These are phyloP conservation scores for Rhinolophus ferrumequinum DNA, from an alignment of 2,113 vertebrate species.

Conservation along the genomic window DNA sequence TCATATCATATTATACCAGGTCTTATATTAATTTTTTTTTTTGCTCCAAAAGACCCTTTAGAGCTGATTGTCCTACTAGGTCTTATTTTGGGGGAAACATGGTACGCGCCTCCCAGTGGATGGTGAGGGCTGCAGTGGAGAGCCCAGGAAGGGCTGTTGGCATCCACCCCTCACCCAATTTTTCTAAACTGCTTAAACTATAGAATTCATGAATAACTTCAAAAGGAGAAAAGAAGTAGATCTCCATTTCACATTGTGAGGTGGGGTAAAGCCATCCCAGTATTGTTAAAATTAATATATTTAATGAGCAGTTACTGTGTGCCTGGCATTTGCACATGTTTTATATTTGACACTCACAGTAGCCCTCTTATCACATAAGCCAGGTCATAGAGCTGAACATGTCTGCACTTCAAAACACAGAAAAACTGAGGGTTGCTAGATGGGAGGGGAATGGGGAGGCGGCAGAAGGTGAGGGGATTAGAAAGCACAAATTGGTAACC, in stretches of 20 bases:
- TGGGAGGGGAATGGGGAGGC: too few species aligned
- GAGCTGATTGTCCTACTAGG: too few species aligned
- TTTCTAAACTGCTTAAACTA: neutral
- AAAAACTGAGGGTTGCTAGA: too few species aligned
- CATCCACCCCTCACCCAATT: neutral
- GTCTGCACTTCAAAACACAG: neutral
- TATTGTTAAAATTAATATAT: neutral
- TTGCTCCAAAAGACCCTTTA: too few species aligned
- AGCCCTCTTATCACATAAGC: neutral
- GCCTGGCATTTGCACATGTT: neutral
- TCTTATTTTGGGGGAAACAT: neutral
- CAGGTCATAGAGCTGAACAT: neutral
- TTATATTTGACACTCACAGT: neutral
- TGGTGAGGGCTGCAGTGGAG: accelerated
- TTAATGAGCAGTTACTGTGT: neutral
- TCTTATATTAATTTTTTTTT: too few species aligned
- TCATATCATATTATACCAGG: too few species aligned
- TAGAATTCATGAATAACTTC: neutral
- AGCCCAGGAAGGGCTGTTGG: neutral
- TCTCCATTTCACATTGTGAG: neutral
- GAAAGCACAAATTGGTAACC: too few species aligned
- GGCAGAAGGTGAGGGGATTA: too few species aligned
- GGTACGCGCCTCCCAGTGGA: neutral
- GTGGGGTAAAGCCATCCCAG: neutral
- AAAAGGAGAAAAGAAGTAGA: neutral